Base-by-base conservation (phyloP, 2,888 invertebrate species). In the Leptopterna dolabrata region DNA sequence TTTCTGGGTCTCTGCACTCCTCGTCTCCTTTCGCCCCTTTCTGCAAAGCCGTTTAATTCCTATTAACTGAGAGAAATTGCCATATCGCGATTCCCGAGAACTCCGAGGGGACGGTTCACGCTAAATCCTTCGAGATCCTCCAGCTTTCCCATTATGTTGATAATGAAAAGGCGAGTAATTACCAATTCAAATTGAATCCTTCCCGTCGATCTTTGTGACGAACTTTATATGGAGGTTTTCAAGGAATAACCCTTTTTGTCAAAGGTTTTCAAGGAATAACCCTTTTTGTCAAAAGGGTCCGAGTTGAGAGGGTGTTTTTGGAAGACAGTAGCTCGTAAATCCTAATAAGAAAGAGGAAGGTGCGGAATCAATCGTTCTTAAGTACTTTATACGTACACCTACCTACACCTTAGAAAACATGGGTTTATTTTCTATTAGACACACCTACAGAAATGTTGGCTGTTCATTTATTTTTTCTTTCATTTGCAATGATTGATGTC, bases 111-210 rank as follows among this genome's bases (percentile, higher is more conserved):
- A 24, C 3, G 24, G 19, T 63, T 63, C 63, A 27, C 63, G 63
- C 24, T 63, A 63, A 63, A 63, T 63, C 63, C 63, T 11, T 27
- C 63, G 11, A 19, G 27, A 63, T 63, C 63, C 63, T 19, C 19
- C 19, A 63, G 63, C 63, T 63, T 63, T 63, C 63, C 63, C 63
- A 63, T 63, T 63, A 63, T 63, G 63, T 63, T 63, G n/a, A 63
- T 63, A 63, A 63, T 63, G 63, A 63, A 63, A 63, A 63, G 51
- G 63, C 63, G 63, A 63, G 24, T 63, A 63, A 63, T 63, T 63
- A 63, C 63, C 63, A 27, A 63, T 63, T 63, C 63, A 63, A 63
- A 63, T 63, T 63, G 63, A 63, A 63, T 63, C 63, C 36, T 36
- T n/a, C n/a, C 63, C 63, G 19, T 27, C 63, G 24, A 63, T 63